These are phyloP conservation scores for Tetraodon nigroviridis DNA, from an alignment of 2,113 vertebrate genomes.

Conservation along the genomic window DNA sequence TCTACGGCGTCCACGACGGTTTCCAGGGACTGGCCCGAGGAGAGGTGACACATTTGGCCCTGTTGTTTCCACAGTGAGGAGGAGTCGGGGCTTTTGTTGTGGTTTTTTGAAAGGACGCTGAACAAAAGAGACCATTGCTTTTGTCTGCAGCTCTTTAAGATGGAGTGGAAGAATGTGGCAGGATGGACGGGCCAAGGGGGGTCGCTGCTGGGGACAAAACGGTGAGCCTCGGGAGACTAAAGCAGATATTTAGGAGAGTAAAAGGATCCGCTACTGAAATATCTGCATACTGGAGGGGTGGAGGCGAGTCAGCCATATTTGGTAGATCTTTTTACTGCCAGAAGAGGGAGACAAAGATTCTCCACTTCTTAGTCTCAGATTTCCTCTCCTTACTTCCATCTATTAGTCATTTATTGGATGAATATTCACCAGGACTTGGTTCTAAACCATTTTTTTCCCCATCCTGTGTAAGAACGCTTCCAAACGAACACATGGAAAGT, in stretches of 20 bases:
- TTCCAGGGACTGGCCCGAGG: slow-evolving; percentile 87
- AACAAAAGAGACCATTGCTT: neutral
- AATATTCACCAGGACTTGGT: neutral
- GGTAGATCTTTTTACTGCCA: too few relatives aligned
- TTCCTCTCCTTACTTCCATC: too few relatives aligned
- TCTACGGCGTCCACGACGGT: slow-evolving; percentile 84
- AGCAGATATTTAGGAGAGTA: too few relatives aligned
- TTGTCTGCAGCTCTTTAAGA: slow-evolving; percentile 78
- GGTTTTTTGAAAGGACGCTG: neutral
- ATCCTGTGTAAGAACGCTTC: slow-evolving; percentile 78
- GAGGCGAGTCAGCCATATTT: too few relatives aligned
- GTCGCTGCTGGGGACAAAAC: slow-evolving; percentile 91
- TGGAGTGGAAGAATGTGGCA: slow-evolving; percentile 84
- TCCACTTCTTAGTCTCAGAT: too few relatives aligned
- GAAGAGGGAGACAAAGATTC: too few relatives aligned
- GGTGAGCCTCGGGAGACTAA: slow-evolving; percentile 71
- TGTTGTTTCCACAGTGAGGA: neutral
- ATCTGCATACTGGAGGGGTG: too few relatives aligned
- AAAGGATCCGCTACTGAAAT: too few relatives aligned
- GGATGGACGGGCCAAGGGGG: slow-evolving; percentile 95
- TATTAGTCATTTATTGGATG: too few relatives aligned
- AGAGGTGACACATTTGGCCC: slow-evolving; percentile 63
- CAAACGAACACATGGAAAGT: slow-evolving; percentile 80
- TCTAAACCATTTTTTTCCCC: neutral
- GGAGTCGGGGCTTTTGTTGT: too few relatives aligned